phyloP scores from a whole-genome alignment of 2,888 invertebrate species.

The Brenthis ino region DNA sequence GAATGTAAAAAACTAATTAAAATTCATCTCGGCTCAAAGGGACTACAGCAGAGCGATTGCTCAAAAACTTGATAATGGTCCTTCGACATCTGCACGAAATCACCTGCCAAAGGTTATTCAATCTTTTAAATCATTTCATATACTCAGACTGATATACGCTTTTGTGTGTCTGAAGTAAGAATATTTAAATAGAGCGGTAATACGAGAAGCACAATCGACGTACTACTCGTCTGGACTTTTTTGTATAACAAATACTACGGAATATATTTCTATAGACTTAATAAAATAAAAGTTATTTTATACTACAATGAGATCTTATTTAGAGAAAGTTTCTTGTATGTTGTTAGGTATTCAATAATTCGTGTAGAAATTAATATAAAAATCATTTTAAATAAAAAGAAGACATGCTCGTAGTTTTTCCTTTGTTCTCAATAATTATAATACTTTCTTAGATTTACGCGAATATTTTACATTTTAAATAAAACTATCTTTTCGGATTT shows the following conservation, averaged over 20 bases:
- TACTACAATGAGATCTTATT: too few species aligned
- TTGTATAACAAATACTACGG: neutral
- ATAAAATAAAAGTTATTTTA: too few species aligned
- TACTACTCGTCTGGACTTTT: neutral
- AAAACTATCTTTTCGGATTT: too few species aligned
- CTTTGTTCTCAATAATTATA: too few species aligned
- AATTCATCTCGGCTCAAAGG: slow-evolving; percentile 21
- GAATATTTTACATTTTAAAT: too few species aligned
- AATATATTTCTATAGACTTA: too few species aligned
- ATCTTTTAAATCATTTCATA: slow-evolving; percentile 21
- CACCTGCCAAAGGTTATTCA: slow-evolving; percentile 31
- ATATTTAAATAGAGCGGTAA: slow-evolving; percentile 9
- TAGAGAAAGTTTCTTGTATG: too few species aligned
- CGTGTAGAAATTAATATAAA: too few species aligned
- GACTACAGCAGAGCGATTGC: slow-evolving; percentile 16
- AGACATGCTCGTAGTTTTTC: too few species aligned
- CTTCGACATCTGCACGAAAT: slow-evolving; percentile 27
- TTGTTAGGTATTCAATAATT: too few species aligned
- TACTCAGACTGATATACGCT: slow-evolving; percentile 18
- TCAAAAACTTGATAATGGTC: slow-evolving; percentile 29
- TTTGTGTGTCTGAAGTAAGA: slow-evolving; percentile 10
- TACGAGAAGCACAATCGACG: neutral
- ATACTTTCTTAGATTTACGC: too few species aligned
- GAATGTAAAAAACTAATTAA: slow-evolving; percentile 24
- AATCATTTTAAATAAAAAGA: too few species aligned